These are phyloP conservation scores for Paralvinella palmiformis DNA, from an alignment of 1,140 invertebrate species.

Conservation along the genomic window DNA sequence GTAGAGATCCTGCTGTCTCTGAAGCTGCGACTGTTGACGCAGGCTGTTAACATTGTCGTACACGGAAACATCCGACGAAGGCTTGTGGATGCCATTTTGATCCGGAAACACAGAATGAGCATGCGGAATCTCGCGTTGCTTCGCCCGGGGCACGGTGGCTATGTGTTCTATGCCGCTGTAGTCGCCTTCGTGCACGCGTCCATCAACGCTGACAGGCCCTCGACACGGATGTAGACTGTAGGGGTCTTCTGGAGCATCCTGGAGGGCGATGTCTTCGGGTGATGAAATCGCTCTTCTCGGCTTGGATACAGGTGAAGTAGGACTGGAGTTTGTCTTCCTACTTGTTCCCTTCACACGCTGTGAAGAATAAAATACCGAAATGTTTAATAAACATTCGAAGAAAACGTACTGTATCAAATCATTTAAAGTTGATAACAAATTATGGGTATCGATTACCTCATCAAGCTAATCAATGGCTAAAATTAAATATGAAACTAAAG, in stretches of 20 bases:
- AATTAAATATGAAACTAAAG: no score
- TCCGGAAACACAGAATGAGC: background rate
- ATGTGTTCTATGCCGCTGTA: constrained; percentile 24
- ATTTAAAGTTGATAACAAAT: background rate
- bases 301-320: constrained; percentile 80
- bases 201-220: background rate
- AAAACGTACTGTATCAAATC: no score
- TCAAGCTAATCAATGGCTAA: no score
- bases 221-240: constrained; percentile 3
- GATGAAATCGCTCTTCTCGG: constrained; percentile 70
- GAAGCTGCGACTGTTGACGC: constrained; percentile 24
- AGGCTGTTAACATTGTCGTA: constrained; percentile 70
- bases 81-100: constrained; percentile 27
- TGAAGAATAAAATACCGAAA: background rate
- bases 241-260: constrained; percentile 10
- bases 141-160: background rate
- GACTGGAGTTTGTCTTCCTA: constrained; percentile 86
- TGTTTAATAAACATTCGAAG: no score
- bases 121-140: background rate
- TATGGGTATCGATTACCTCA: no score
- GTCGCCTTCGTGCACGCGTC: background rate
- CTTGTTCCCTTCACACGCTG: constrained; percentile 43
- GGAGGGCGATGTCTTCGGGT: constrained; percentile 56
- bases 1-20: background rate
- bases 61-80: constrained; percentile 76